phyloP scores from a whole-genome alignment of 2,888 invertebrate species.

The Hirtodrosophila duncani region DNA sequence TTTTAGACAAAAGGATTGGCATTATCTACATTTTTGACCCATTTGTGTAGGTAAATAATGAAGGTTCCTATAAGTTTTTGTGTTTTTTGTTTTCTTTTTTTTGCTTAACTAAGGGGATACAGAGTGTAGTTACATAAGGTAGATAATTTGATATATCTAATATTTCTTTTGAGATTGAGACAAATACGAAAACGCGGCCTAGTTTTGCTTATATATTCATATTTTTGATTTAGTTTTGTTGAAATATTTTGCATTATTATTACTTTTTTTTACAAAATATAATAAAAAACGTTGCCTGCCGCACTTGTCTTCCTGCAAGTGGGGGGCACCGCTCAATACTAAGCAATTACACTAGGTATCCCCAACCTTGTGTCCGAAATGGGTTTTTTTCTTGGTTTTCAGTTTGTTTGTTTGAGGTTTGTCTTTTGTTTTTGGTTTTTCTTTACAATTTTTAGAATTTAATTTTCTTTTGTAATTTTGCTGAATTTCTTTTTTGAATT shows the following conservation, averaged over 20 bases:
- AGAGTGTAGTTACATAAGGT: conserved; percentile 75
- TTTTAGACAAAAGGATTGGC: conserved; percentile 76
- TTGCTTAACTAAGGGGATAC: conserved; percentile 75
- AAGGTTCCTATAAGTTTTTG: too few relatives aligned
- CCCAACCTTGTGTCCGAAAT: conserved; percentile 68
- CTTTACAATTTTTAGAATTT: neutral
- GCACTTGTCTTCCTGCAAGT: conserved; percentile 64
- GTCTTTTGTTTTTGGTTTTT: conserved; percentile 2
- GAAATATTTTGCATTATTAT: too few relatives aligned
- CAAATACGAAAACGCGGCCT: conserved; percentile 6
- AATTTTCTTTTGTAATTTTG: conserved; percentile 7
- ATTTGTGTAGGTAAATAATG: conserved; percentile 14
- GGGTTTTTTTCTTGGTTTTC: neutral
- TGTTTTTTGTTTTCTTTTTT: conserved; percentile 17
- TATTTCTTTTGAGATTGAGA: conserved; percentile 1
- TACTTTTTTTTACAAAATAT: conserved; percentile 9
- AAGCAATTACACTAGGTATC: conserved; percentile 77
- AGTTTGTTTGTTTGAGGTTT: neutral
- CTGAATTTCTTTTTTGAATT: conserved; percentile 9
- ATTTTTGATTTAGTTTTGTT: conserved; percentile 10
- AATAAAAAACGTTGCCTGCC: too few relatives aligned
- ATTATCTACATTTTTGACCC: conserved; percentile 64
- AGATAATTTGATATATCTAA: neutral
- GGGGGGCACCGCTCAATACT: conserved; percentile 64
- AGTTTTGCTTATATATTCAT: conserved; percentile 4